Conservation (phyloP, 2,888 invertebrate species). For the Drosophila niveifrons region DNA sequence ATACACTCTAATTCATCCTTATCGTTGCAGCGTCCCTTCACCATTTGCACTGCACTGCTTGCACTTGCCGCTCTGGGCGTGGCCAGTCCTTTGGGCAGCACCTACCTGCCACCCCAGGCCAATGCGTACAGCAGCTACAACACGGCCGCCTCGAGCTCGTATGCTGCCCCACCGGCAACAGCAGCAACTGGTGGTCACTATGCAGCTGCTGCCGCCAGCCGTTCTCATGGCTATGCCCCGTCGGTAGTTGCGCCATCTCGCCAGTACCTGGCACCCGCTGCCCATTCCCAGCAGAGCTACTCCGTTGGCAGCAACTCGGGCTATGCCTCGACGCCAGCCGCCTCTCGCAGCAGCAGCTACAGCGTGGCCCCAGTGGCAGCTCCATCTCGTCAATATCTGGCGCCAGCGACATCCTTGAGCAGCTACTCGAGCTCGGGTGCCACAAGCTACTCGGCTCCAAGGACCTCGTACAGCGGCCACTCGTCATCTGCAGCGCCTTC, state of each 20-base stretch:
- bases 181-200: conserved; percentile 35
- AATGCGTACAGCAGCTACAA: conserved; percentile 59
- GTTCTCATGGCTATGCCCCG: conserved; percentile 10
- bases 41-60: conserved; percentile 40
- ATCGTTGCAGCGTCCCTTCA: conserved; percentile 46
- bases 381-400: conserved; percentile 44
- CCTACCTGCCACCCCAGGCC: conserved; percentile 67
- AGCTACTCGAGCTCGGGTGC: conserved; percentile 40
- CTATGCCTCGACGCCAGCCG: conserved; percentile 33
- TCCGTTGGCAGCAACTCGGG: conserved; percentile 21
- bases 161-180: conserved; percentile 22
- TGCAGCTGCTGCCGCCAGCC: conserved; percentile 33
- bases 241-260: conserved; percentile 6
- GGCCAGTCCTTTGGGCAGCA: conserved; percentile 58
- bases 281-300: conserved; percentile 17
- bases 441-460: conserved; percentile 22
- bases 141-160: conserved; percentile 46
- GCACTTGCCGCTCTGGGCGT: conserved; percentile 46
- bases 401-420: conserved; percentile 32
- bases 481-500: conserved; percentile 40
- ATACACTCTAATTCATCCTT: neutral
- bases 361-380: conserved; percentile 26
- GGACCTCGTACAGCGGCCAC: conserved; percentile 15
- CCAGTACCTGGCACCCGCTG: conserved; percentile 28
- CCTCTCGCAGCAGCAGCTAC: conserved; percentile 27